phyloP scores from a whole-genome alignment of 2,797 vertebrate genomes.

The Peromyscus eremicus region DNA sequence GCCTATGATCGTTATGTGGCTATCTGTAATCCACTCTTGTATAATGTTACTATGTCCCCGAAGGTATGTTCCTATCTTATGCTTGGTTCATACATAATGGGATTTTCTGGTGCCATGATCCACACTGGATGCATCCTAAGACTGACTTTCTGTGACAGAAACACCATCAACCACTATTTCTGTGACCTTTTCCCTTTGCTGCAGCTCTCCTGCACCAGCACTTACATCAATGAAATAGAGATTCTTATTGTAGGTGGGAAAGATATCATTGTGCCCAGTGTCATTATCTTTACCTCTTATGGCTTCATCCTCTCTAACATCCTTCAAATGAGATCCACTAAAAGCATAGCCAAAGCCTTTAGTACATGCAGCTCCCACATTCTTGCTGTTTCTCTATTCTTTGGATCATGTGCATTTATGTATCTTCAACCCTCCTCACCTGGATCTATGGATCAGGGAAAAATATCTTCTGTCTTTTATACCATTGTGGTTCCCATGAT shows the following conservation, averaged over 20 bases:
- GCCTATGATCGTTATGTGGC: conserved; percentile 64
- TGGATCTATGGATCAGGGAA: conserved; percentile 62
- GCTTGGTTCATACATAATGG: conserved; percentile 54
- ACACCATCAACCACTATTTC: conserved; percentile 71
- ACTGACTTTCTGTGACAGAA: conserved; percentile 67
- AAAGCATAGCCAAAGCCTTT: conserved; percentile 75
- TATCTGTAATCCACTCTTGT: conserved; percentile 77
- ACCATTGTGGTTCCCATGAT: conserved; percentile 73
- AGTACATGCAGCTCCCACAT: conserved; percentile 82
- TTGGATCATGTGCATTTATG: conserved; percentile 74
- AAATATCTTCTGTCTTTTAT: conserved; percentile 79
- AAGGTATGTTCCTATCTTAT: conserved; percentile 48
- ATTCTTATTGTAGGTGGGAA: conserved; percentile 38
- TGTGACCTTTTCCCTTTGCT: conserved; percentile 72
- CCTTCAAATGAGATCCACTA: conserved; percentile 59
- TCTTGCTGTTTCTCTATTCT: conserved; percentile 75
- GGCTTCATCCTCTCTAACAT: conserved; percentile 70
- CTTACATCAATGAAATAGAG: neutral
- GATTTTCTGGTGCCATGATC: neutral
- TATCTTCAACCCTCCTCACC: conserved; percentile 74
- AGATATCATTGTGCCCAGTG: conserved; percentile 38
- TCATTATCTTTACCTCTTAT: conserved; percentile 74
- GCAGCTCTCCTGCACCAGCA: conserved; percentile 51
- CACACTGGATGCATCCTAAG: conserved; percentile 60
- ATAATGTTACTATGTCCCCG: conserved; percentile 58